phyloP scores from a whole-genome alignment of 2,888 invertebrate genomes.

The Mantis religiosa region DNA sequence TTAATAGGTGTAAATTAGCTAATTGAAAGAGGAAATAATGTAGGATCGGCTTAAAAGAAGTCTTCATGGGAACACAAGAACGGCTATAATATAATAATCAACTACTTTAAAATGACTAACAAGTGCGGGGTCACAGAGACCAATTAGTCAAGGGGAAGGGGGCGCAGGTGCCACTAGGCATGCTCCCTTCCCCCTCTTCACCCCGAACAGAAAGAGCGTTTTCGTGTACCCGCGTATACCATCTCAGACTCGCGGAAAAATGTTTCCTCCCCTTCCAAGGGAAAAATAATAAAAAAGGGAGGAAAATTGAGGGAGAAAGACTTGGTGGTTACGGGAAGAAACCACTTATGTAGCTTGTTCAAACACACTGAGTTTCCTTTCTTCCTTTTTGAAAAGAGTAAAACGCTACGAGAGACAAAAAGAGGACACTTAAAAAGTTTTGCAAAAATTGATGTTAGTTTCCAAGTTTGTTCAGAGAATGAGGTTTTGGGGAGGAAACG shows the following conservation, averaged over 20 bases:
- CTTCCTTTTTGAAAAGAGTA: background rate
- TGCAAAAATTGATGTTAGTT: conserved; percentile 23
- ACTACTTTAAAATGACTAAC: background rate
- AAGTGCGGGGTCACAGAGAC: background rate
- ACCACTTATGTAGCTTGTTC: conserved; percentile 27
- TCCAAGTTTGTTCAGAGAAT: background rate
- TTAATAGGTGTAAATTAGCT: no score
- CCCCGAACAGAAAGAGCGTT: conserved; percentile 3
- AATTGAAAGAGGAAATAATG: no score
- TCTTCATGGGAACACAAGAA: background rate
- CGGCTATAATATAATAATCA: background rate
- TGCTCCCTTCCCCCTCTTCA: background rate
- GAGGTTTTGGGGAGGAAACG: background rate
- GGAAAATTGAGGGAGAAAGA: background rate
- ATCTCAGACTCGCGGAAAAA: background rate
- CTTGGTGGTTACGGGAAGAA: conserved; percentile 23
- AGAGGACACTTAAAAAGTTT: conserved; percentile 20
- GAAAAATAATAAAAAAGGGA: conserved; percentile 21
- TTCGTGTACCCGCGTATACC: background rate
- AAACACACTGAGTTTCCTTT: conserved; percentile 13
- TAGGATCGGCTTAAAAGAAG: background rate
- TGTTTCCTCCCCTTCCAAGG: background rate
- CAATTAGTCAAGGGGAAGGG: conserved; percentile 1
- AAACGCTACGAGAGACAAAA: background rate
- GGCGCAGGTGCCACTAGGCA: conserved; percentile 12